Conservation (phyloP, 2,888 invertebrate species). For the Tricholauxania praeusta region DNA sequence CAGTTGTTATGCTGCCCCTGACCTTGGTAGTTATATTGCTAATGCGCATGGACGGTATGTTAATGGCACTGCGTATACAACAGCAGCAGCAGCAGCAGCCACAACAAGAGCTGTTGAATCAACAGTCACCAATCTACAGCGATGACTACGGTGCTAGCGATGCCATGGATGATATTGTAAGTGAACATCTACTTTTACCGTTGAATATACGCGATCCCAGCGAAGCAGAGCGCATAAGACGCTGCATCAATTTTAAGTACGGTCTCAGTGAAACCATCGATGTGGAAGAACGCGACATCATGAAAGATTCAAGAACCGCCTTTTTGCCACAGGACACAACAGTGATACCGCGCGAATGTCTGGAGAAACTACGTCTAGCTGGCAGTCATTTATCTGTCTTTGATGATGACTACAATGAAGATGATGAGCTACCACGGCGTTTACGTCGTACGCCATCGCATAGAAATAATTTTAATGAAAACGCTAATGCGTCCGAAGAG, state of each 20-base stretch:
- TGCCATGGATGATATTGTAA: conserved; percentile 48
- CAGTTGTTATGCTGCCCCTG: conserved; percentile 66
- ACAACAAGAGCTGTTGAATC: conserved; percentile 29
- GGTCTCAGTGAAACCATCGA: conserved; percentile 62
- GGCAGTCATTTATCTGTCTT: conserved; percentile 40
- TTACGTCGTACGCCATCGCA: conserved; percentile 13
- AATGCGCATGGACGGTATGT: conserved; percentile 63
- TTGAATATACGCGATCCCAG: conserved; percentile 36
- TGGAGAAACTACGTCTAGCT: conserved; percentile 46
- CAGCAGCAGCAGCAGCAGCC: conserved; percentile 46
- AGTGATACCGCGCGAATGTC: conserved; percentile 67
- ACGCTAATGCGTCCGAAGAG: neutral
- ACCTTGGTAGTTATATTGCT: conserved; percentile 62
- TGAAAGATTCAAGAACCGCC: conserved; percentile 74
- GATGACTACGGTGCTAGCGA: conserved; percentile 53
- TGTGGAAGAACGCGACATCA: conserved; percentile 72
- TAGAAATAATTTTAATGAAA: conserved; percentile 13
- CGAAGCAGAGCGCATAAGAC: conserved; percentile 53
- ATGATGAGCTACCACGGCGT: conserved; percentile 16
- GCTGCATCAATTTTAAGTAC: conserved; percentile 61
- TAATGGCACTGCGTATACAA: conserved; percentile 58
- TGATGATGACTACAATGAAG: conserved; percentile 22
- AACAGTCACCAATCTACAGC: conserved; percentile 40
- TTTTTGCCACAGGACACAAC: conserved; percentile 73
- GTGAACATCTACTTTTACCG: conserved; percentile 48